Percentiles rank a stretch among this genome's conserved stretches.
These are phyloP conservation scores for Malurus cyaneus DNA, from an alignment of 2,113 vertebrate species.

Conservation along the genomic window DNA sequence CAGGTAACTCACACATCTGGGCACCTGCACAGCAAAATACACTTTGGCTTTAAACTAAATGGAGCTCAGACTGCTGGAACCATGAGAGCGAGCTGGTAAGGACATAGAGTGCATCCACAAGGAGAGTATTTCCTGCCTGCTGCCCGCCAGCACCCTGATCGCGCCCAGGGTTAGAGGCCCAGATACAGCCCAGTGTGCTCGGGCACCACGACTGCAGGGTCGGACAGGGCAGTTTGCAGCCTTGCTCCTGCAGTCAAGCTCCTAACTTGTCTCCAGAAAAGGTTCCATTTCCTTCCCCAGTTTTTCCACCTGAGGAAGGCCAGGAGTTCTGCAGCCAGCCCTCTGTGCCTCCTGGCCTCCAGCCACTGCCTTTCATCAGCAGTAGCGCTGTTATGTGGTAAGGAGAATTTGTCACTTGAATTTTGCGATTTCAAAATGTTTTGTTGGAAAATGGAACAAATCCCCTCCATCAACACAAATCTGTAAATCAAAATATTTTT, in stretches of 20 bases:
- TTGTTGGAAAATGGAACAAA: background rate
- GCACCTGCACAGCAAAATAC: background rate
- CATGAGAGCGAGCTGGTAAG: background rate
- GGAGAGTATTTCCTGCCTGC: background rate
- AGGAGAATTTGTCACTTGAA: background rate
- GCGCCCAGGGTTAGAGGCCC: background rate
- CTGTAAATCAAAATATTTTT: background rate
- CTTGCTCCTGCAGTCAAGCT: background rate
- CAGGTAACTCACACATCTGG: no score
- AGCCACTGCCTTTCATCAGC: background rate
- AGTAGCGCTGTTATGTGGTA: background rate
- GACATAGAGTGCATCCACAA: fast-evolving
- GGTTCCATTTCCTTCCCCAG: background rate
- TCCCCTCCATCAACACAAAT: background rate
- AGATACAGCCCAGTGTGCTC: background rate
- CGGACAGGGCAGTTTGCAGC: background rate
- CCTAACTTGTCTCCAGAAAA: background rate
- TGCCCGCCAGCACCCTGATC: background rate
- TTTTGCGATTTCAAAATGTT: background rate
- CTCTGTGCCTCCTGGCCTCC: background rate
- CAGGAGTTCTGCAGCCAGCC: background rate
- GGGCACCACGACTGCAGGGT: background rate
- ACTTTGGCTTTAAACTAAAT: background rate
- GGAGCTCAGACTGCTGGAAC: background rate
- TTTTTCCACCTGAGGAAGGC: fast-evolving